Evolutionary conservation across 2,888 invertebrate species (phyloP), one percentile per base, ranked within the genome.

Genomic region (Drosophila meridiana): DNA sequence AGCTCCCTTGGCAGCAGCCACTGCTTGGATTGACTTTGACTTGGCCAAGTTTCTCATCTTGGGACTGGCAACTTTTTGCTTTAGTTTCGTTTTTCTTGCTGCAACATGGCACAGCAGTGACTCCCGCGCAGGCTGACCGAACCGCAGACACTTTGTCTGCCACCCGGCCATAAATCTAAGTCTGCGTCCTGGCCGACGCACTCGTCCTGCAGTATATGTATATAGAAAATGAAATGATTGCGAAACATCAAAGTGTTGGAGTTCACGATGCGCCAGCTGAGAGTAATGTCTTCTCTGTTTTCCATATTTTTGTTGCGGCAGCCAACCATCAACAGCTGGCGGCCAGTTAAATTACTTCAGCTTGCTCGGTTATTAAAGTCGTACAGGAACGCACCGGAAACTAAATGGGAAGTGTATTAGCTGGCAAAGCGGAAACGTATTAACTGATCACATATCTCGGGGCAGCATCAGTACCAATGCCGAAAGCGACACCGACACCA

Each of bases 61-160:
- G n/a, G 53, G 9, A 28, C 69, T 76, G 78, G 47, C 56, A 74
- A 78, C 50, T 72, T 69, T 78, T 78, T 76, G 69, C 73, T 58
- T 34, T 40, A 30, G 47, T 45, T 48, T 63, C 36, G 68, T 40
- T 34, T 48, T 52, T 36, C 57, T 59, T 42, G 43, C 48, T 53
- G 66, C 30, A 38, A 55, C 56, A 38, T 53, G 45, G 45, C 45
- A 26, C 45, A 45, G 45, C 26, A 47, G 26, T 28, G 34, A 32
- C 68, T n/a, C 58, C 62, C 60, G 32, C 76, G 48, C 67, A 76
- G 71, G 73, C 77, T 82, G 90, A 83, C 81, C 86, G 79, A 79
- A 89, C 82, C 90, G 88, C 90, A 92, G 92, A 91, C 92, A 91
- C 85, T 89, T 87, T 90, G 92, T 91, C 92, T 92, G 90, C 90